Conservation (phyloP, 2,113 vertebrate genomes). For the Cyrtonyx montezumae region DNA sequence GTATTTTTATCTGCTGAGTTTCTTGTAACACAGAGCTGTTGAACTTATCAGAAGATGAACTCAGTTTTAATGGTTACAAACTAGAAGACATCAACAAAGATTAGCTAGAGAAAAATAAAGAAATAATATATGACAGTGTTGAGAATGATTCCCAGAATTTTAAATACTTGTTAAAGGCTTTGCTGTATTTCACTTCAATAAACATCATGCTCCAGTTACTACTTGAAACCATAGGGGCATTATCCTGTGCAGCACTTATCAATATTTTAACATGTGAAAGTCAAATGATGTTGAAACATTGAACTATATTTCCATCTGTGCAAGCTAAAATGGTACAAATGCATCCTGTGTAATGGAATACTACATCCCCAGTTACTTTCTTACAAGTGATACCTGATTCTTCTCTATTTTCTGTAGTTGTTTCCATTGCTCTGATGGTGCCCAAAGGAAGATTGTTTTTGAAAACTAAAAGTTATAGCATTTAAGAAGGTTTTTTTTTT, state of each 20-base stretch:
- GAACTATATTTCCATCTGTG: conserved; percentile 92
- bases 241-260: conserved; percentile 83
- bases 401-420: conserved; percentile 62
- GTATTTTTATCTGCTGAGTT: background rate
- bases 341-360: conserved; percentile 85
- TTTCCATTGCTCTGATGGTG: conserved; percentile 71
- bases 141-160: conserved; percentile 79
- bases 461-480: conserved; percentile 73
- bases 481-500: background rate
- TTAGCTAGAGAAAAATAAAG: conserved; percentile 53
- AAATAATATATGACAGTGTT: conserved; percentile 58
- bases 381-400: conserved; percentile 85
- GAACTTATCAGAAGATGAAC: conserved; percentile 50
- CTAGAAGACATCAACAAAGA: conserved; percentile 50
- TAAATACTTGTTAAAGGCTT: conserved; percentile 85
- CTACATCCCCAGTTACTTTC: conserved; percentile 83
- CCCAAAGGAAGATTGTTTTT: conserved; percentile 74
- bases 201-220: conserved; percentile 86
- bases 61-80: conserved; percentile 16
- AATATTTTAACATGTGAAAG: conserved; percentile 93
- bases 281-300: conserved; percentile 94
- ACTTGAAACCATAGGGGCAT: conserved; percentile 79
- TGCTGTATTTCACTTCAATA: conserved; percentile 83
- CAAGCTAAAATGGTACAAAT: conserved; percentile 84
- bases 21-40: background rate